phyloP scores from a whole-genome alignment of 2,797 vertebrate species.

The Anguilla marmorata region DNA sequence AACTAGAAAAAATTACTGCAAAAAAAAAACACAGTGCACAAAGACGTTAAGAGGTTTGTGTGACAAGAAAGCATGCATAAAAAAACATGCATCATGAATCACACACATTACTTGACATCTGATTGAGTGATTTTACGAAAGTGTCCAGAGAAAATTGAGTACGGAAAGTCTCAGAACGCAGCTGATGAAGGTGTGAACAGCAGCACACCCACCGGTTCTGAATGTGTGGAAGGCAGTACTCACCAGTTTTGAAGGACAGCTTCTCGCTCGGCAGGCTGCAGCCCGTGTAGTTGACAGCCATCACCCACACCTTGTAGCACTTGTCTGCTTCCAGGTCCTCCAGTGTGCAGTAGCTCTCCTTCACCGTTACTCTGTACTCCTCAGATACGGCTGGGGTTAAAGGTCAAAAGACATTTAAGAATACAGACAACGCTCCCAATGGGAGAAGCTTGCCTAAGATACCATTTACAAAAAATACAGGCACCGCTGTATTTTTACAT shows the following conservation, averaged over 20 bases:
- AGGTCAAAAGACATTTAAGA: slow-evolving; percentile 31
- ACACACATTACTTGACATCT: not conserved
- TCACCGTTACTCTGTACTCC: slow-evolving; percentile 94
- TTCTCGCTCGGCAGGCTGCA: slow-evolving; percentile 93
- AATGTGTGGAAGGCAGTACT: slow-evolving; percentile 44
- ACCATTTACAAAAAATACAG: not conserved
- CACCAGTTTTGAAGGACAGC: slow-evolving; percentile 87
- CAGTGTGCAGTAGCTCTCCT: slow-evolving; percentile 92
- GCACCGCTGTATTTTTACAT: too few relatives aligned
- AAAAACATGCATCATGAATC: not conserved
- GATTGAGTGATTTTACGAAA: not conserved
- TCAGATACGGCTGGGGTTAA: slow-evolving; percentile 81
- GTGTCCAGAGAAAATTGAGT: not conserved
- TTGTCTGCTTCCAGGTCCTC: slow-evolving; percentile 92
- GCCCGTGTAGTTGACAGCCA: slow-evolving; percentile 94
- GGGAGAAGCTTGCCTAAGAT: not conserved
- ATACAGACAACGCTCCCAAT: not conserved
- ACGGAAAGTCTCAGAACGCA: not conserved
- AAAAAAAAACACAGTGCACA: not conserved
- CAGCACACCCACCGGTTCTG: too few relatives aligned
- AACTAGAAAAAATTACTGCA: not conserved
- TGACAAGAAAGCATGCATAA: not conserved
- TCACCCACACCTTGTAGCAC: slow-evolving; percentile 93
- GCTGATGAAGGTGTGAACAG: too few relatives aligned
- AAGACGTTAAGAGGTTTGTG: not conserved